Conservation (phyloP, 2,113 vertebrate species). For the Ceratotherium simum region DNA sequence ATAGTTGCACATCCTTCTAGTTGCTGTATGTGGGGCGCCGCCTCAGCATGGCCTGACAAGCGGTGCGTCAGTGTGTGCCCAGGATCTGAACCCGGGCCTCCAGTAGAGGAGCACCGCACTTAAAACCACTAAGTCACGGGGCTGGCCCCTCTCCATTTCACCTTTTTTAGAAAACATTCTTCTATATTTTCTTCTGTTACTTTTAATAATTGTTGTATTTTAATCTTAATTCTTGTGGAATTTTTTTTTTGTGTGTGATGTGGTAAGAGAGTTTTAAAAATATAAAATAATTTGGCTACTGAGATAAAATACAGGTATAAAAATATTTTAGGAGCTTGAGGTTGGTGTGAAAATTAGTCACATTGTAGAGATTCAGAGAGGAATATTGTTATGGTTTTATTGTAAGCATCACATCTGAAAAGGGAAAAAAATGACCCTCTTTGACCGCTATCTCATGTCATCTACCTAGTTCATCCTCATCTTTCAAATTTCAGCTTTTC, state of each 20-base stretch:
- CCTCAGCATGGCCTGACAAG: no score
- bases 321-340: not conserved
- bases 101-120: no score
- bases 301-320: constrained; percentile 17
- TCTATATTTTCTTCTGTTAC: constrained; percentile 13
- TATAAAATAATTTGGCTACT: constrained; percentile 11
- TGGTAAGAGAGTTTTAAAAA: not conserved
- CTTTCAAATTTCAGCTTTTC: not conserved
- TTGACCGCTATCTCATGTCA: not conserved
- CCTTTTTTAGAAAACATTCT: not conserved
- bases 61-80: no score
- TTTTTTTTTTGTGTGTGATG: not conserved
- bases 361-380: not conserved
- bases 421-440: not conserved
- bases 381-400: not conserved
- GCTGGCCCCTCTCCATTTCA: not conserved
- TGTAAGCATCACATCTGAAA: constrained; percentile 15
- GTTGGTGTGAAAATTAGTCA: not conserved
- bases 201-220: constrained; percentile 30
- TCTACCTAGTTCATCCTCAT: not conserved
- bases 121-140: no score
- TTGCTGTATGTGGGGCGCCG: no score
- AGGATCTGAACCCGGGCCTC: no score
- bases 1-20: no score
- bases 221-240: not conserved